These are phyloP conservation scores for Trichomalopsis sarcophagae DNA, from an alignment of 1,140 invertebrate genomes.

Conservation along the genomic window DNA sequence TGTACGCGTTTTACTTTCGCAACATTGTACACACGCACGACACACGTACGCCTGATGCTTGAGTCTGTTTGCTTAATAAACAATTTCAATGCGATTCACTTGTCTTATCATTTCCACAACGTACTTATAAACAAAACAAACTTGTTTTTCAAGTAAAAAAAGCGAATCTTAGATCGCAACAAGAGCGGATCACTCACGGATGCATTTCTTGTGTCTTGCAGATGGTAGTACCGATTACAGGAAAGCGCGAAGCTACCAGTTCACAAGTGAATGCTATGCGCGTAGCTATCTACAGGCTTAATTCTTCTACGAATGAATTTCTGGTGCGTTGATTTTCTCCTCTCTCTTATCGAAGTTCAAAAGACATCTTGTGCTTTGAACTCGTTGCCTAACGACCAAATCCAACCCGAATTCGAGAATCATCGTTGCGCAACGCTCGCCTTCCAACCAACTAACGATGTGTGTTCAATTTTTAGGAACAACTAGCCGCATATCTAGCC, in stretches of 20 bases:
- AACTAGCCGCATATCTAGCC: slow-evolving; percentile 76
- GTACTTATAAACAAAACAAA: background rate
- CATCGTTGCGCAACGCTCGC: background rate
- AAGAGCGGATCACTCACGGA: background rate
- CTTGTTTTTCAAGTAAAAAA: background rate
- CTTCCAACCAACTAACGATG: background rate
- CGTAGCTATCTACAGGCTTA: slow-evolving; percentile 63
- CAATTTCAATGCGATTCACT: slow-evolving; percentile 21
- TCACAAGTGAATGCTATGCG: slow-evolving; percentile 58
- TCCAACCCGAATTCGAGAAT: background rate
- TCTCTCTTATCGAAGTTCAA: background rate
- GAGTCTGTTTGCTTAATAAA: slow-evolving; percentile 25
- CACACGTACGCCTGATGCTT: background rate
- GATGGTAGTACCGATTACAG: slow-evolving; percentile 60
- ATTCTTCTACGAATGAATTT: slow-evolving; percentile 63
- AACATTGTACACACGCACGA: background rate
- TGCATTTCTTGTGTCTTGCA: slow-evolving; percentile 54
- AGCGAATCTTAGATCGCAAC: no score
- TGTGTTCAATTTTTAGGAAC: slow-evolving; percentile 71
- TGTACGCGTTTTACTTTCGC: background rate
- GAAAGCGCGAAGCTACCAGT: slow-evolving; percentile 55
- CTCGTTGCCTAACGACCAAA: no score
- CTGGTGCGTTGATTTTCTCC: slow-evolving; percentile 60
- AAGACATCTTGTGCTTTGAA: no score
- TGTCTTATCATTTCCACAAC: slow-evolving; percentile 18